phyloP scores from a whole-genome alignment of 2,113 vertebrate genomes.

The Hippocampus guttulatus region DNA sequence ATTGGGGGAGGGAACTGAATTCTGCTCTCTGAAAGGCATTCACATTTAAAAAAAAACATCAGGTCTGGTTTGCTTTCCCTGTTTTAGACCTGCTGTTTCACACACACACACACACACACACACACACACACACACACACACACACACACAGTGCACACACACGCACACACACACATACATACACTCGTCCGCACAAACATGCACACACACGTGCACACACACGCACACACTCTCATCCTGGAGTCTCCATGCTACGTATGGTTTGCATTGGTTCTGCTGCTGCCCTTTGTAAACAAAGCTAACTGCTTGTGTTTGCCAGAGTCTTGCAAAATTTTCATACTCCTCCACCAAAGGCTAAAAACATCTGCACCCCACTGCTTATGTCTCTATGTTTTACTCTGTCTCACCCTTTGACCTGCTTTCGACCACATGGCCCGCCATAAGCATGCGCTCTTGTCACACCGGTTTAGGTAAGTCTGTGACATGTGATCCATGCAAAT shows the following conservation, averaged over 20 bases:
- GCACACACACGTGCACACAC: constrained; percentile 18
- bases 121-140: constrained; percentile 1
- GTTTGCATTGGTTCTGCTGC: constrained; percentile 66
- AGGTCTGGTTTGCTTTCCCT: constrained; percentile 46
- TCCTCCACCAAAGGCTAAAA: constrained; percentile 45
- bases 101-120: constrained; percentile 15
- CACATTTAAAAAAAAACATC: constrained; percentile 27
- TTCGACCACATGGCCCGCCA: constrained; percentile 39
- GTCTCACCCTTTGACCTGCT: constrained; percentile 46
- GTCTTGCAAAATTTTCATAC: constrained; percentile 36
- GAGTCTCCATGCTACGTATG: constrained; percentile 47
- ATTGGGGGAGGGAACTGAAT: constrained; percentile 15
- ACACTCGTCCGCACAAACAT: constrained; percentile 1
- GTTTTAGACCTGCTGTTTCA: constrained; percentile 49
- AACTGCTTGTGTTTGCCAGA: constrained; percentile 59
- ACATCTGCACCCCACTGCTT: constrained; percentile 12
- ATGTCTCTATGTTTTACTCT: constrained; percentile 11
- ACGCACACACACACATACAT: constrained; percentile 10
- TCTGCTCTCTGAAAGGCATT: constrained; percentile 23
- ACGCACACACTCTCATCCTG: constrained; percentile 18
- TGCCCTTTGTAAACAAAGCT: constrained; percentile 63
- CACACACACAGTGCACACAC: constrained; percentile 6
- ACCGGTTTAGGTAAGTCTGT: constrained; percentile 45
- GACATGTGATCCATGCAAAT: constrained; percentile 51
- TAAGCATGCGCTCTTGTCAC: constrained; percentile 37